Evolutionary conservation across 2,888 invertebrate genomes (phyloP).

Genomic region (Eueremaeus valkanovi): DNA sequence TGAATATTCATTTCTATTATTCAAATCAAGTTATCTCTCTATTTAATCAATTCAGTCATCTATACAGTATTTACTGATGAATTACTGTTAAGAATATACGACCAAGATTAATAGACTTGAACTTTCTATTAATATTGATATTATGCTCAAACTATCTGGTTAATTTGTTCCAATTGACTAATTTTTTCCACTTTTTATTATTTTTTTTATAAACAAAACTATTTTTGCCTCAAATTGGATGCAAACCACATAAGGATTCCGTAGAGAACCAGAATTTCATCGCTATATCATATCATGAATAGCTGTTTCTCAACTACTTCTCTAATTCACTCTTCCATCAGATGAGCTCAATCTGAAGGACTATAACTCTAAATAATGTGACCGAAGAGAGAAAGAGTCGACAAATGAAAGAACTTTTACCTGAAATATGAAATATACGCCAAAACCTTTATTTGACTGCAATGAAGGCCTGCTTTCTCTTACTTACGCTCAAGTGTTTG

Average conservation of each 20-base stretch:
- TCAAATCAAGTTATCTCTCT: too few relatives aligned
- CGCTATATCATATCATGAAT: slow-evolving; percentile 25
- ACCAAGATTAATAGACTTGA: too few relatives aligned
- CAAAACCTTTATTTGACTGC: too few relatives aligned
- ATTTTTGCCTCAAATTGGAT: neutral
- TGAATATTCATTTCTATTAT: too few relatives aligned
- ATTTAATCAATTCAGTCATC: too few relatives aligned
- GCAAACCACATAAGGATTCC: slow-evolving; percentile 30
- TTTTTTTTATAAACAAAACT: neutral
- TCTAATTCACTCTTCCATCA: neutral
- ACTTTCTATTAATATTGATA: too few relatives aligned
- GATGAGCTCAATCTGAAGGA: neutral
- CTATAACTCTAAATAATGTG: slow-evolving; percentile 1
- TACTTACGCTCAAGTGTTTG: too few relatives aligned
- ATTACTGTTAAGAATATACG: too few relatives aligned
- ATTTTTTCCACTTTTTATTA: neutral
- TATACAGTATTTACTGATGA: too few relatives aligned
- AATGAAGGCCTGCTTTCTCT: too few relatives aligned
- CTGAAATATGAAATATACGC: too few relatives aligned
- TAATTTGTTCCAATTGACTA: neutral
- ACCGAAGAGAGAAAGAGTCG: slow-evolving; percentile 9
- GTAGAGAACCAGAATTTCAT: neutral
- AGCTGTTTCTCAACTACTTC: neutral
- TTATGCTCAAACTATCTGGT: too few relatives aligned
- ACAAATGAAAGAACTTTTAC: slow-evolving; percentile 29